Evolutionary conservation across 2,797 vertebrate species (phyloP), one percentile per base, ranked within the genome.

Genomic region (Hypotaenidia okinawae): DNA sequence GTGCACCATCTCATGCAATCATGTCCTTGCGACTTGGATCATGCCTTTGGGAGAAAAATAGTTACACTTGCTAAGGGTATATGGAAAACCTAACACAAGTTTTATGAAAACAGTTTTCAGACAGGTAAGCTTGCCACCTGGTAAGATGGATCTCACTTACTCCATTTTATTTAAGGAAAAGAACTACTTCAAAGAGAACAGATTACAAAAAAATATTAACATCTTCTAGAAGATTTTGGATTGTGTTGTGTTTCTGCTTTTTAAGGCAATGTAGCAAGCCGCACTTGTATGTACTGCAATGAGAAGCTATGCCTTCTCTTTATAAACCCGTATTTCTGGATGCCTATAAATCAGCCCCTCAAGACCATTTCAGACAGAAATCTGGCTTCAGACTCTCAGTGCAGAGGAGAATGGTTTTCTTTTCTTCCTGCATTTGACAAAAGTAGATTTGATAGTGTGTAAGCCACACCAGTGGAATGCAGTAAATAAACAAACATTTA

Each of bases 401-500:
- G 37, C 39, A 84, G 39, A 85, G 80, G 59, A 86, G 64, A 67
- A 86, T 39, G 86, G 25, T 79, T 92, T 95, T 91, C 73, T 91
- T 93, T 79, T 84, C 90, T 90, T 94, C 77, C 72, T 86, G 62
- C 32, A 7, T 75, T 70, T 95, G 87, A 85, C 90, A 95, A 96
- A 97, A 94, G 87, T 90, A 59, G 77, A 84, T 90, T 88, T 70
- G 91, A 77, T 74, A 49, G 5, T 77, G 47, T 94, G 88, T 89
- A 94, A 93, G 66, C 83, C 55, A 92, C 33, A 73, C 63, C 73
- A 57, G 10, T 86, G 90, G 96, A 96, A 97, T 87, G 83, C 63
- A 89, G 54, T 85, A 96, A 96, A 97, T 97, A 94, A 80, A 94
- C 79, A 97, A 89, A 87, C 75, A 92, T 67, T 86, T 83, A 85